Base-by-base conservation (phyloP, 2,888 invertebrate species). In the Chrysolina americana region DNA sequence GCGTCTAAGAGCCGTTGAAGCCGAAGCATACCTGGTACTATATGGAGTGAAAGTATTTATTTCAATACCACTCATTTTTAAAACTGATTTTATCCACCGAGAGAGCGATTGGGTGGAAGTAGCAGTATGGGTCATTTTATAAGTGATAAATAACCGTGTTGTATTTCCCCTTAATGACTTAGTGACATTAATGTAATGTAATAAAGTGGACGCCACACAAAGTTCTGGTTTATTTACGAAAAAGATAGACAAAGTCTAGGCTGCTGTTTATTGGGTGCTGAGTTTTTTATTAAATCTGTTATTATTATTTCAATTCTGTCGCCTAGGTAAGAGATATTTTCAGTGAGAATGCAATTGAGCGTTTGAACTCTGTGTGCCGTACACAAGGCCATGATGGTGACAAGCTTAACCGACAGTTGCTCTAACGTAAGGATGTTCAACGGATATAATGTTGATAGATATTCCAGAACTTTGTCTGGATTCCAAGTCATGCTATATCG, bases 51-150 rank as follows among this genome's bases (percentile, higher is more conserved):
- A 23, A 19, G 56, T 53, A 3, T 56, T 50, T 9, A 75, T 78
- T 53, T 80, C 72, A 15, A 81, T 69, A n/a, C 78, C 79, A 53
- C 75, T 72, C 72, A 78, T n/a, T 21, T 44, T 15, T 36, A 73
- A 28, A 15, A 50, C 50, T 10, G 15, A 50, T 56, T 71, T 70
- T 23, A 73, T 47, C 73, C 73, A 73, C 41, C 73, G 36, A 44
- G 53, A 28, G 1, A 71, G 13, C 17, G 73, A 71, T 41, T 73
- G 70, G 11, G 44, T 64, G 8, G 71, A 73, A 17, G 70, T 64
- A 17, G n/a, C 50, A n/a, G 11, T 17, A 36, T 71, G 48, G n/a
- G 73, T 62, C 66, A 59, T 71, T 44, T 73, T 73, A 64, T 47
- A 64, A 10, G 73, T 71, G 15, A 73, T n/a, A 36, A 73, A 71